phyloP scores from a whole-genome alignment of 2,888 invertebrate genomes.

The Automeris io region DNA sequence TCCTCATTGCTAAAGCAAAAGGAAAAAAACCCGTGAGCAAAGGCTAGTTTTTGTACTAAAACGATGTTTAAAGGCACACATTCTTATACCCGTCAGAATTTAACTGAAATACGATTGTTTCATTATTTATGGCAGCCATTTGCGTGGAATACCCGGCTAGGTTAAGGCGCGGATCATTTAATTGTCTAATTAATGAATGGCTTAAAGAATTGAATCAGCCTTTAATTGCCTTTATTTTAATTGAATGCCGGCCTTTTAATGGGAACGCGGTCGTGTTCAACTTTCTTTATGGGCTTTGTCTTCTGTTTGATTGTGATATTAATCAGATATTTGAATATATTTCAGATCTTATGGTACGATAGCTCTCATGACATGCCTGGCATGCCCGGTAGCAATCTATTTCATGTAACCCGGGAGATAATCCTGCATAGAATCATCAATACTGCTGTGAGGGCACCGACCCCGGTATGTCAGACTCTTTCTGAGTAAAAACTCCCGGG shows the following conservation, averaged over 20 bases:
- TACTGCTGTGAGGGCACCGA: too few relatives aligned
- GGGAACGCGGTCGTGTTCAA: neutral
- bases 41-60: too few relatives aligned
- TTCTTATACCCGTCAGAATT: constrained; percentile 6
- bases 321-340: too few relatives aligned
- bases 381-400: too few relatives aligned
- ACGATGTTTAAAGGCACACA: neutral
- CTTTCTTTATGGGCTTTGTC: neutral
- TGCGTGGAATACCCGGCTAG: constrained; percentile 33
- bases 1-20: too few relatives aligned
- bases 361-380: too few relatives aligned
- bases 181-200: constrained; percentile 52
- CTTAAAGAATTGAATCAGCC: constrained; percentile 25
- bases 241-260: constrained; percentile 4
- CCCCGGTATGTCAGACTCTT: too few relatives aligned
- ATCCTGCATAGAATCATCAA: too few relatives aligned
- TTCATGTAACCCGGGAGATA: too few relatives aligned
- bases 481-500: too few relatives aligned
- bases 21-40: too few relatives aligned
- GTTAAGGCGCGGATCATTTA: constrained; percentile 42
- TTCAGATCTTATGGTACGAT: too few relatives aligned
- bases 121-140: constrained; percentile 40
- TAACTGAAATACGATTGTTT: constrained; percentile 39
- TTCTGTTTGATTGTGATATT: neutral
- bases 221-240: constrained; percentile 10